These are phyloP conservation scores for Megaceryle alcyon DNA, from an alignment of 2,797 vertebrate genomes.

Conservation along the genomic window DNA sequence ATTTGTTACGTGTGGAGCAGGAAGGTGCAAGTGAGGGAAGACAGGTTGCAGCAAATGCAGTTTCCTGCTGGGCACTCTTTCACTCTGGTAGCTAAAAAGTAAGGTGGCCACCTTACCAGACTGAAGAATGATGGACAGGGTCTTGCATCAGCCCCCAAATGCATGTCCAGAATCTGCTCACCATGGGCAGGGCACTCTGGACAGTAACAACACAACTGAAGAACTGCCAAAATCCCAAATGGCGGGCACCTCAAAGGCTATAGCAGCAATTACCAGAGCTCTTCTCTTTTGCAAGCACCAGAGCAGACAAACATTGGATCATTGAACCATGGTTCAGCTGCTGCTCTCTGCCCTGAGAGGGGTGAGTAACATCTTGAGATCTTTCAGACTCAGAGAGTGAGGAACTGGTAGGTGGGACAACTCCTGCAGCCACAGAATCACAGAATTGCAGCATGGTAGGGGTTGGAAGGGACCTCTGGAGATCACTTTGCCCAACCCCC, in stretches of 20 bases:
- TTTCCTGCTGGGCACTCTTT: neutral
- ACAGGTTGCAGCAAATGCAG: neutral
- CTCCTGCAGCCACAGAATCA: neutral
- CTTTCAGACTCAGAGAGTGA: rapidly evolving
- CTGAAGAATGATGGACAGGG: neutral
- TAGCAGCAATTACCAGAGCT: neutral
- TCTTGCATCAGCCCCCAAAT: rapidly evolving
- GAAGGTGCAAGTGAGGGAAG: neutral
- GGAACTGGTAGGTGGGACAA: neutral
- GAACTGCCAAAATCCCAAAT: rapidly evolving
- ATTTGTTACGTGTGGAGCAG: rapidly evolving
- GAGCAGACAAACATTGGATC: rapidly evolving
- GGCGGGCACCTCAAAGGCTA: rapidly evolving
- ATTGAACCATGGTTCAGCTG: rapidly evolving
- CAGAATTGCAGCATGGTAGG: neutral
- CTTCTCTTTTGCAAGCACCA: neutral
- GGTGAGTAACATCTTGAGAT: neutral
- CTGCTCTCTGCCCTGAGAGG: neutral
- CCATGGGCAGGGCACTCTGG: rapidly evolving
- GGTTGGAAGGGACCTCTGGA: neutral
- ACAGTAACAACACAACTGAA: rapidly evolving
- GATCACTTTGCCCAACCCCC: too few relatives aligned
- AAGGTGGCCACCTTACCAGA: neutral
- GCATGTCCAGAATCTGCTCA: neutral
- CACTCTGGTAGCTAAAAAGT: neutral